Evolutionary conservation across 2,888 invertebrate genomes (phyloP).

Genomic region (Zeuzera pyrina): DNA sequence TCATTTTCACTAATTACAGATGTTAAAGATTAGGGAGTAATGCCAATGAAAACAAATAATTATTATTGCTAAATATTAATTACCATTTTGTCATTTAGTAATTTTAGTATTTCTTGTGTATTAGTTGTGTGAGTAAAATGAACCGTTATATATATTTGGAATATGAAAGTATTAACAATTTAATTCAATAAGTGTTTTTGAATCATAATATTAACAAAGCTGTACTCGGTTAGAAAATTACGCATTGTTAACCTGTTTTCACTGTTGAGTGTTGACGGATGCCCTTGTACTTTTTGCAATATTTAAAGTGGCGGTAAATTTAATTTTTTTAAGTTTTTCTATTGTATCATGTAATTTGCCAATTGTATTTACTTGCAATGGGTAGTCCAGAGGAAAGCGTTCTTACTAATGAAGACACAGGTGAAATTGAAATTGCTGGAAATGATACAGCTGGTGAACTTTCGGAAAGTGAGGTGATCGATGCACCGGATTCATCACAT

Average conservation of each 20-base stretch:
- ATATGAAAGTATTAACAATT: too few species aligned
- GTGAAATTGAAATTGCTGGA: conserved; percentile 30
- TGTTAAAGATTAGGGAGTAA: too few species aligned
- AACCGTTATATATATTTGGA: too few species aligned
- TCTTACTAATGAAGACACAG: conserved; percentile 30
- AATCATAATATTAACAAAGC: too few species aligned
- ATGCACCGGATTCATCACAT: conserved; percentile 35
- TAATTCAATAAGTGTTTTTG: too few species aligned
- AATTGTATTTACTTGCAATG: conserved; percentile 35
- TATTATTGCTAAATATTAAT: too few species aligned
- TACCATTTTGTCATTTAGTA: too few species aligned
- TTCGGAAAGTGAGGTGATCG: conserved; percentile 41
- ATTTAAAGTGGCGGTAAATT: conserved; percentile 67
- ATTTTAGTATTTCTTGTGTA: too few species aligned
- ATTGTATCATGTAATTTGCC: conserved; percentile 36
- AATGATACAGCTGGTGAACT: conserved; percentile 41
- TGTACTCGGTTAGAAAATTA: too few species aligned
- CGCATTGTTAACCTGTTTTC: conserved; percentile 66
- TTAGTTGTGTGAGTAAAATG: too few species aligned
- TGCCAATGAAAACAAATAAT: too few species aligned
- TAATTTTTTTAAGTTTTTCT: conserved; percentile 38
- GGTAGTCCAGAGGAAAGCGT: conserved; percentile 55
- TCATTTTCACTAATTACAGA: too few species aligned
- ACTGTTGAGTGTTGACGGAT: conserved; percentile 67
- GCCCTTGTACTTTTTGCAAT: conserved; percentile 67